phyloP scores from a whole-genome alignment of 2,888 invertebrate genomes.

The Drosophila kokeensis region DNA sequence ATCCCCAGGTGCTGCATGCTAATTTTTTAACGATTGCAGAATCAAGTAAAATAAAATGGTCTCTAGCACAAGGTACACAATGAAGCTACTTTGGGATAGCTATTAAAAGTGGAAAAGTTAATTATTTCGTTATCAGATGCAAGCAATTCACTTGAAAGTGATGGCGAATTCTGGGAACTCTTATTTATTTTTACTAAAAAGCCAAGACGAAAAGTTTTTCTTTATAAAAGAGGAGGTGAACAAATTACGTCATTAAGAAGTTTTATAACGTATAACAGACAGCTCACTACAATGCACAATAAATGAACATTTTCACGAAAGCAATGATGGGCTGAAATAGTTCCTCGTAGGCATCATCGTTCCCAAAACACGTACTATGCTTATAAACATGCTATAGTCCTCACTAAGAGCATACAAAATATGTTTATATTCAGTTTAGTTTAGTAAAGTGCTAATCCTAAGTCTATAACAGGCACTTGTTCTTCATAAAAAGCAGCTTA shows the following conservation, averaged over 20 bases:
- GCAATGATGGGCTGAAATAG: neutral
- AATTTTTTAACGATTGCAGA: neutral
- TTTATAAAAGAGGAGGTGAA: neutral
- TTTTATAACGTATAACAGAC: neutral
- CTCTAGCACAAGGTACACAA: neutral
- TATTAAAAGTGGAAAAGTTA: neutral
- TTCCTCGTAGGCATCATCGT: neutral
- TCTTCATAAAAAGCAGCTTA: constrained; percentile 23
- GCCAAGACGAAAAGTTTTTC: neutral
- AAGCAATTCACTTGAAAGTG: neutral
- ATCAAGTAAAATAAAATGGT: neutral
- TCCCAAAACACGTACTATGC: neutral
- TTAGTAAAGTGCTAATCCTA: neutral
- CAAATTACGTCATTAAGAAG: neutral
- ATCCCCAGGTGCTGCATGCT: neutral
- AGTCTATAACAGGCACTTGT: constrained; percentile 1
- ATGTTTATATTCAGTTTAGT: neutral
- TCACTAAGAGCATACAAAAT: neutral
- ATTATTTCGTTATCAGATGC: constrained; percentile 1
- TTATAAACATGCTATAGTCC: neutral
- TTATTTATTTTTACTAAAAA: neutral
- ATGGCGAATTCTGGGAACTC: neutral
- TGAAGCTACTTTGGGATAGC: neutral
- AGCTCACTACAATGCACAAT: neutral
- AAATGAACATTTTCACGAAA: too few relatives aligned